Evolutionary conservation across 2,888 invertebrate genomes (phyloP).

Genomic region (Latrodectus elegans): DNA sequence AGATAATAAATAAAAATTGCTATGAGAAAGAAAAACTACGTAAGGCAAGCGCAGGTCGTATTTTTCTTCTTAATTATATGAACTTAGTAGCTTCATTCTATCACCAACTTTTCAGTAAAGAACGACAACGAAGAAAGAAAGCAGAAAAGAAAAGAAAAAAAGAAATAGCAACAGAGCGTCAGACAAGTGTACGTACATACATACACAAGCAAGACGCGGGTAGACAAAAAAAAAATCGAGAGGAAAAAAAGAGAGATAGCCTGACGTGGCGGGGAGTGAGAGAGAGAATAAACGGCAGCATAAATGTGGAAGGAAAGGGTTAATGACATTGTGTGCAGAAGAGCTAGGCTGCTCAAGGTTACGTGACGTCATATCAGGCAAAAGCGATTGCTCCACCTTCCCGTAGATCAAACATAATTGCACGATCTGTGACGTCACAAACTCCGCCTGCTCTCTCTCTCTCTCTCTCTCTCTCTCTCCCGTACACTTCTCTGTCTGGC

Average conservation of each 20-base stretch:
- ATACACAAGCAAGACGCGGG: slow-evolving; percentile 14
- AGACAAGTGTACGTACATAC: slow-evolving; percentile 22
- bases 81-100: slow-evolving; percentile 11
- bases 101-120: background rate
- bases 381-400: slow-evolving; percentile 51
- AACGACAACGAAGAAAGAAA: slow-evolving; percentile 5
- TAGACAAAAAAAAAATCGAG: slow-evolving; percentile 14
- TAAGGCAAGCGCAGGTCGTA: no score
- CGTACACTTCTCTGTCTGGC: slow-evolving; percentile 6
- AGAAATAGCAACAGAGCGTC: slow-evolving; percentile 47
- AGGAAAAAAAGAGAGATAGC: slow-evolving; percentile 23
- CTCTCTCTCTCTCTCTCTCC: slow-evolving; percentile 11
- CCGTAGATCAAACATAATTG: slow-evolving; percentile 65
- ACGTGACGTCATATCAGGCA: slow-evolving; percentile 58
- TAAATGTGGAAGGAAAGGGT: slow-evolving; percentile 60
- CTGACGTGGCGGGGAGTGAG: slow-evolving; percentile 12
- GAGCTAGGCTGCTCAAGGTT: slow-evolving; percentile 62
- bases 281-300: slow-evolving; percentile 48
- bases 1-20: no score
- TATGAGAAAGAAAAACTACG: no score
- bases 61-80: background rate
- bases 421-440: slow-evolving; percentile 63
- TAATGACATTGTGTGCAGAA: slow-evolving; percentile 59
- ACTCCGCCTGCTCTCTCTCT: slow-evolving; percentile 44
- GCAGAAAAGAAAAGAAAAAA: slow-evolving; percentile 8